Evolutionary conservation across 2,888 invertebrate species (phyloP).

Genomic region (Drosophila tripunctata): DNA sequence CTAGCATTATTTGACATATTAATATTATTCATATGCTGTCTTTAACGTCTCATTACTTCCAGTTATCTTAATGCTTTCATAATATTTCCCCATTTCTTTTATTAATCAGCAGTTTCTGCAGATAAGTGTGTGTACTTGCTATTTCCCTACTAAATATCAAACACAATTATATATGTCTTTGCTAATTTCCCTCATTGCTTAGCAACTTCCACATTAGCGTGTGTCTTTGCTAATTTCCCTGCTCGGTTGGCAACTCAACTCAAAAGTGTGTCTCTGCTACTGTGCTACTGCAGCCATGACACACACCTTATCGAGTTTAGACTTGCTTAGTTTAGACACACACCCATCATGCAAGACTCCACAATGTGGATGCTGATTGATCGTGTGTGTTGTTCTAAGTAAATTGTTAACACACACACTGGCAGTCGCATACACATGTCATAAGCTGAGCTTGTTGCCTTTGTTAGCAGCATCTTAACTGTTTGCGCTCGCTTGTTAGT

Average conservation of each 20-base stretch:
- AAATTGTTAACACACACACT: slow-evolving; percentile 7
- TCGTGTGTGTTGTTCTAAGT: slow-evolving; percentile 16
- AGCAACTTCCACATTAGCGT: not conserved
- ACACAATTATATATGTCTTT: too few relatives aligned
- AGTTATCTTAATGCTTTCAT: too few relatives aligned
- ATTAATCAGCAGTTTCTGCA: not conserved
- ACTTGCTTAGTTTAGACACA: slow-evolving; percentile 1
- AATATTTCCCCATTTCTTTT: not conserved
- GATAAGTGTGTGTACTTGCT: not conserved
- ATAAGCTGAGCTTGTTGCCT: not conserved
- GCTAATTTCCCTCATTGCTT: not conserved
- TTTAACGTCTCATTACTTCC: too few relatives aligned
- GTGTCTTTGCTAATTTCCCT: not conserved
- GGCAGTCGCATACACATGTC: not conserved
- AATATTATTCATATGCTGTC: not conserved
- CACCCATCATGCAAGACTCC: not conserved
- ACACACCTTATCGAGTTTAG: not conserved
- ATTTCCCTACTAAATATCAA: too few relatives aligned
- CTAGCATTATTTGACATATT: slow-evolving; percentile 1
- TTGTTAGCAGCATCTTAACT: slow-evolving; percentile 8
- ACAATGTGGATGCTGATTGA: slow-evolving; percentile 24
- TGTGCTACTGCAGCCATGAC: not conserved
- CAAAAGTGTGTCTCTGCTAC: not conserved
- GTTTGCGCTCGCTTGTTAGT: slow-evolving; percentile 14
- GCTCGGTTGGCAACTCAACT: not conserved